Evolutionary conservation across 2,113 vertebrate species (phyloP), one percentile per base, ranked within the genome.

Genomic region (Amblyopsis rosae): DNA sequence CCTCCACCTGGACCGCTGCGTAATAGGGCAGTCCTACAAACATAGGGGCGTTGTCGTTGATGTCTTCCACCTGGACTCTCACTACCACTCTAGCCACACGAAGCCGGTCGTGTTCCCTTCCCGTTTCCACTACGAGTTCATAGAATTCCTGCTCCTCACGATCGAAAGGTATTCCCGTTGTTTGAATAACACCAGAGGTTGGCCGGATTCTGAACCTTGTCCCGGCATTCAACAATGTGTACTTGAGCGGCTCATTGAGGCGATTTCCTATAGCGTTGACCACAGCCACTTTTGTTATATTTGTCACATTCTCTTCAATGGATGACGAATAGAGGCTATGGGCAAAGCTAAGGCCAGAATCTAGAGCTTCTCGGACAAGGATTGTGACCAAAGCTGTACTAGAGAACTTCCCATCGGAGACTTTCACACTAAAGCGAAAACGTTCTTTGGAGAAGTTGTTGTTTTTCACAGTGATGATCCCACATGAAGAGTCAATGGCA

Each of bases 1-100:
- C 96, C 72, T 99, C 96, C 0, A 98, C 96, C 80, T 98, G 96
- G 63, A 99, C 96, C 17, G 96, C 95, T 72, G 97, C 96, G 0
- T 98, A 98, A 87, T 99, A 99, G 0, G 98, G 98, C 72, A 99
- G 95, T 48, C 96, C 96, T 50, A 98, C 89, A 54, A 99, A 99
- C 56, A 98, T 90, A 0, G 98, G 98, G 12, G 92, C 73, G 1
- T 99, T 99, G 82, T 99, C 98, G 9, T 99, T 99, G 62, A 96
- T 93, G 70, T 99, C 98, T 72, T 96, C 95, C 2, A 99, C 90
- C 65, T 94, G 95, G 62, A 99, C 94, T 74, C 90, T 93, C 49
- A 99, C 95, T 47, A 97, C 88, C 2, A 96, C 96, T 81, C 96
- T 93, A 1, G 96, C 94, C 0, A 99, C 96, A 0, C 95, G 95